Base-by-base conservation (phyloP, 2,113 vertebrate genomes). In the Hippocampus comes region DNA sequence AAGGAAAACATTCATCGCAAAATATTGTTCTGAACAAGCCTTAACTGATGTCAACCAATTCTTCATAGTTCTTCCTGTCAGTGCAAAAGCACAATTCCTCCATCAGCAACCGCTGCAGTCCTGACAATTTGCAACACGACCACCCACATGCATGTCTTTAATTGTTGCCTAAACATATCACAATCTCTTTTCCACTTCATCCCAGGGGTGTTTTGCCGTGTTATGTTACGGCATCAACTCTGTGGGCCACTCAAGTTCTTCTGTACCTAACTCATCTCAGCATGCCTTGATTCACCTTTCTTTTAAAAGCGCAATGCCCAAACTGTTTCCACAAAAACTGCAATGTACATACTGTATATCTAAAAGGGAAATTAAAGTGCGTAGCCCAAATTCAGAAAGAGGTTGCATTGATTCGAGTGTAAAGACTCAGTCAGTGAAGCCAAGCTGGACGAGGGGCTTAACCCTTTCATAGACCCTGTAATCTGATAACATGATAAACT, bases 21-120 rank as follows among this genome's bases (percentile, higher is more conserved):
- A 10, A 46, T 0, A 23, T 23, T 25, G 21, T 38, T 12, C 4
- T 60, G 53, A 69, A 78, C 75, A 83, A 82, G 84, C 51, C 72
- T 25, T 11, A 56, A 66, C 74, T 18, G 4, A 53, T 38, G 2
- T 1, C 15, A 7, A 21, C 2, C 42, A 14, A 1, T 20, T 51
- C 61, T 61, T 53, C 18, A 43, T 21, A 20, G 66, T 61, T 59
- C 5, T 2, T 23, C 56, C 11, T 3, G 5, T 59, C 56, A 59
- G 23, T 18, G 9, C n/a, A 34, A 18, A 34, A 75, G 57, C 25
- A 30, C 69, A 18, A 23, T 23, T 5, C 20, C 3, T 3, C 27
- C 56, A 59, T 10, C 4, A 48, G 2, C 60, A 21, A 57, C 12
- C 4, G 12, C 25, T 59, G 27, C 56, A 59, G 25, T 27, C 23